Base-by-base conservation (phyloP, 2,797 vertebrate genomes). In the Cuniculus paca region DNA sequence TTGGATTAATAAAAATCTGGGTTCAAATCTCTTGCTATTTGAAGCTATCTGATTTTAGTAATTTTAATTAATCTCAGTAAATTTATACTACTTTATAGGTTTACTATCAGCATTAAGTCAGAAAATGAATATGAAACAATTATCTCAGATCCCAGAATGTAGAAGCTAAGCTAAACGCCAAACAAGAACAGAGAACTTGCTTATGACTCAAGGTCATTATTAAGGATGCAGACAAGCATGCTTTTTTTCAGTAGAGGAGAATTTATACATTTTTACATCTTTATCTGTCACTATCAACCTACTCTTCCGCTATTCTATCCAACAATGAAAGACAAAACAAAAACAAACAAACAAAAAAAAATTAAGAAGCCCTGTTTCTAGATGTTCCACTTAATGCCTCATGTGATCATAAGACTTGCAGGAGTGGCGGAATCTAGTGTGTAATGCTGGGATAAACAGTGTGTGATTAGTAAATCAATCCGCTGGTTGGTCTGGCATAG, bases 1-100 rank as follows among this genome's bases (percentile, higher is more conserved):
- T 1, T 81, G 20, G n/a, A 54, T 82, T 79, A 48, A 52, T n/a
- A 42, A 94, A 42, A 65, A 56, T 48, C 19, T 94, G 52, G 2
- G 36, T 88, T 92, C 84, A 79, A 88, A 90, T 91, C 54, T 42
- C 60, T 31, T 88, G 50, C 31, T 91, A 22, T 28, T 89, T 88
- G 68, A 4, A 80, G 13, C 14, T 63, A 39, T 12, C 3, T 63
- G 28, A 63, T 79, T 56, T 85, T 95, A 63, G 89, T 39, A 2
- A 36, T 36, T 28, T 63, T 91, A 45, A 9, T 81, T 78, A 79
- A 28, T 79, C 36, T 95, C 45, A 79, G 22, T 81, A 96, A 84
- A 78, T 13, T 56, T 45, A 5, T 68, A 56, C 3, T 86, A 42
- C 60, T 45, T 65, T 2, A 45, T 61, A 72, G 26, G 7, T 52